These are phyloP conservation scores for Acanthosoma haemorrhoidale DNA, from an alignment of 2,888 invertebrate species.

Conservation along the genomic window DNA sequence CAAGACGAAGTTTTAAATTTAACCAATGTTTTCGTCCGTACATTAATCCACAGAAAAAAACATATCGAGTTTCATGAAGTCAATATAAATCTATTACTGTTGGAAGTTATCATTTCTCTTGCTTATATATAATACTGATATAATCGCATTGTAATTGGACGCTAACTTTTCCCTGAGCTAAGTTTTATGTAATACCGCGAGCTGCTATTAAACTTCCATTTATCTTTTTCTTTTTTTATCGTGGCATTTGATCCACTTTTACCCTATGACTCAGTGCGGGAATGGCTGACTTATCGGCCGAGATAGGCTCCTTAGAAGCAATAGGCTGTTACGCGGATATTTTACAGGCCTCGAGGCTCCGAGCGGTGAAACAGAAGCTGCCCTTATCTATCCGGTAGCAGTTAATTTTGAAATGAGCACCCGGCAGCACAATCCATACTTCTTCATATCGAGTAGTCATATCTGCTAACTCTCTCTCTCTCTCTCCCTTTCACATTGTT, in stretches of 20 bases:
- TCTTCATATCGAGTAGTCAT: not conserved
- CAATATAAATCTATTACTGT: no score
- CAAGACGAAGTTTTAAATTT: no score
- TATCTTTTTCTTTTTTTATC: not conserved
- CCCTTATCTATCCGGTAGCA: not conserved
- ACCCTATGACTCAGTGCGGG: not conserved
- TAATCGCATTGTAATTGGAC: no score
- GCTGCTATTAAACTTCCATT: no score
- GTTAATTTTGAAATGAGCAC: not conserved
- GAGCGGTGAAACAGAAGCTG: conserved; percentile 6
- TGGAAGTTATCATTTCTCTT: no score
- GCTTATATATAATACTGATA: no score
- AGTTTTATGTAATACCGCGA: no score
- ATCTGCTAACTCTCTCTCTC: not conserved
- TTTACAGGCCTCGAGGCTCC: conserved; percentile 11
- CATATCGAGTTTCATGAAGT: no score
- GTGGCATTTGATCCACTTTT: not conserved
- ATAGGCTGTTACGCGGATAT: not conserved
- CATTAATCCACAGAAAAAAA: no score
- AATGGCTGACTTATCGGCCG: conserved; percentile 6
- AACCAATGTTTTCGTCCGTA: no score
- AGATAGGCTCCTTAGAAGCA: not conserved
- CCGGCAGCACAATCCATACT: not conserved
- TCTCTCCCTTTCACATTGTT: no score
- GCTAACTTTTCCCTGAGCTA: no score